A percentile compares a stretch with the other conserved stretches of the same genome.
Evolutionary conservation across 2,888 invertebrate genomes (phyloP).

Genomic region (Scaptomyza parva): DNA sequence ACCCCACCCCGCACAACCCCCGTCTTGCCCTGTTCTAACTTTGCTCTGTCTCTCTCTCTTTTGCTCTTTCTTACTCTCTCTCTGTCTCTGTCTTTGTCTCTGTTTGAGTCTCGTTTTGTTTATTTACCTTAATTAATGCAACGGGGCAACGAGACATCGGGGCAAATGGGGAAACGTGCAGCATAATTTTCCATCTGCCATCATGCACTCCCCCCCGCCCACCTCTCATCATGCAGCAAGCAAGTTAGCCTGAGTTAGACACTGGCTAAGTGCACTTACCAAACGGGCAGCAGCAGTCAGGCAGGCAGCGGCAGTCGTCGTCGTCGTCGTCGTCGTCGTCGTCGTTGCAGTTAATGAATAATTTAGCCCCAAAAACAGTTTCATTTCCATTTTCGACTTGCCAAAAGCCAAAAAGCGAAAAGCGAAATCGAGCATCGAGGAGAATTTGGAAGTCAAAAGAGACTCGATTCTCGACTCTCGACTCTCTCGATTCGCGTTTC

Average conservation of each 20-base stretch:
- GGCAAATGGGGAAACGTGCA: constrained; percentile 33
- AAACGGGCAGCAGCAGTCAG: too few species aligned
- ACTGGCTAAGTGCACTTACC: constrained; percentile 25
- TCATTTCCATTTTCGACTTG: constrained; percentile 53
- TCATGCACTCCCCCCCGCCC: not conserved
- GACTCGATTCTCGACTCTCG: not conserved
- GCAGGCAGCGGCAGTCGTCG: too few species aligned
- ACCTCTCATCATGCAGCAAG: constrained; percentile 27
- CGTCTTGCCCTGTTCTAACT: not conserved
- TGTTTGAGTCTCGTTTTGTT: too few species aligned
- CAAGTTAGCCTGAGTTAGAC: constrained; percentile 32
- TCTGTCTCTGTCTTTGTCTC: too few species aligned
- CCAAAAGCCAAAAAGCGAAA: constrained; percentile 8
- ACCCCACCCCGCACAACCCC: too few species aligned
- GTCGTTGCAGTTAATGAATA: constrained; percentile 76
- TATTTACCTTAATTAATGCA: constrained; percentile 80
- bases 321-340: too few species aligned
- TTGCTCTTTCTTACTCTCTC: constrained; percentile 22
- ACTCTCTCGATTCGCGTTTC: too few species aligned
- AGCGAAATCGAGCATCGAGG: constrained; percentile 8
- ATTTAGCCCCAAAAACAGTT: constrained; percentile 56
- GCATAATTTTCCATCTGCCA: constrained; percentile 61
- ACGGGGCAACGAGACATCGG: constrained; percentile 3
- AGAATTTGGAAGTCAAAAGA: too few species aligned
- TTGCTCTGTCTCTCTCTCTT: constrained; percentile 2